Base-by-base conservation (phyloP, 2,797 vertebrate genomes). In the Anguilla anguilla region DNA sequence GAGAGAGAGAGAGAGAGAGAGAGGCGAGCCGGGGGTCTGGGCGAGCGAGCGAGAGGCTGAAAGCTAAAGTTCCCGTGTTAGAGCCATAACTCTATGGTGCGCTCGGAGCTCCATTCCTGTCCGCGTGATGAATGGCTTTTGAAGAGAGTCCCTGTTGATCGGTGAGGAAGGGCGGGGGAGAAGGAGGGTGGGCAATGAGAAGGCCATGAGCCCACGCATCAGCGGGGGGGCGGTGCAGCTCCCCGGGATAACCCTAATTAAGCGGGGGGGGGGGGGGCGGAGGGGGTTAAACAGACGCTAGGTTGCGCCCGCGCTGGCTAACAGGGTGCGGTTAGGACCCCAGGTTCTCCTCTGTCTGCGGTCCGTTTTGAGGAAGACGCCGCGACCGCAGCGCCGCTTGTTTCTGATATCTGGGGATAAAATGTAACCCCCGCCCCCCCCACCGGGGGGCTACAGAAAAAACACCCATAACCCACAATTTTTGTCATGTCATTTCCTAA, bases 51-150 rank as follows among this genome's bases (percentile, higher is more conserved):
- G 2, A 49, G 49, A 51, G 77, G 35, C 28, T 2, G 43, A 81
- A n/a, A 25, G 43, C 43, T 49, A 19, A 81, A 81, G 82, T 83
- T 57, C 51, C 28, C 53, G 61, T 15, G 57, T 57, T 7, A 55
- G 79, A 15, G 55, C 43, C 35, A 15, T 72, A 61, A 64, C 17
- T 49, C 46, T 51, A n/a, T 51, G 81, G 7, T 28, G 10, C 31
- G 53, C n/a, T 6, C 11, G 51, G 28, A 59, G 25, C 83, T 31
- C 46, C 25, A 88, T 64, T 59, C 55, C 53, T 31, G 87, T 85
- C 69, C 82, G 51, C 22, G 39, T 85, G 83, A 88, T 85, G 69
- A 79, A 86, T 85, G 84, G 87, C 67, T 88, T 28, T 82, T 72
- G 46, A 22, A 85, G 53, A 82, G 43, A 85, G 84, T 31, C 57